phyloP scores from a whole-genome alignment of 1,140 invertebrate species.

The Cheumatopsyche charites region DNA sequence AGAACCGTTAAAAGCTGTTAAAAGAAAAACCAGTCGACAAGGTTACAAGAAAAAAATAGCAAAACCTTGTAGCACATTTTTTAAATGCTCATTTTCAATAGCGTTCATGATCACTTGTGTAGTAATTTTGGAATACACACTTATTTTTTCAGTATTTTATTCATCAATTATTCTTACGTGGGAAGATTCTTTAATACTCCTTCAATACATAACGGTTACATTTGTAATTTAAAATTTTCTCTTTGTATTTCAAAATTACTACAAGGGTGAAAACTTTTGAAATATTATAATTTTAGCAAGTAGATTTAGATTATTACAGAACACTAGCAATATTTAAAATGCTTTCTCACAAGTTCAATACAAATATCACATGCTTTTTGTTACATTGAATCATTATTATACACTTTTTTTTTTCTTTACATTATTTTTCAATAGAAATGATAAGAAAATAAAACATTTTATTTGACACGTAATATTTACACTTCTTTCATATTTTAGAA shows the following conservation, averaged over 20 bases:
- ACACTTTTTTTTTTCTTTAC: neutral
- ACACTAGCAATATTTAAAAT: neutral
- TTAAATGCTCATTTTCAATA: constrained; percentile 7
- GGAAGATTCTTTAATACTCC: too few relatives aligned
- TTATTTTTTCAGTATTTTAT: neutral
- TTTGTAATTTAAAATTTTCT: too few relatives aligned
- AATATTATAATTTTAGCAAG: neutral
- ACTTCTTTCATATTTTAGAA: too few relatives aligned
- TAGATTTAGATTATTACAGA: neutral
- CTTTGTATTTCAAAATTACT: too few relatives aligned
- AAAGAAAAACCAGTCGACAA: constrained; percentile 68
- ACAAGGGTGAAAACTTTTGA: neutral
- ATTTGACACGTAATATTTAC: too few relatives aligned
- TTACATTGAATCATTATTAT: too few relatives aligned
- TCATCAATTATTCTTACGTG: neutral
- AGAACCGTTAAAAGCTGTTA: constrained; percentile 70
- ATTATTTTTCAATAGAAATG: neutral
- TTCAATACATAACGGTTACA: too few relatives aligned
- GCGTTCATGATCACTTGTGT: neutral
- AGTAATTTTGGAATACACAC: neutral
- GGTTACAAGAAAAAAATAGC: constrained; percentile 53
- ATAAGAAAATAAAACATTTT: too few relatives aligned
- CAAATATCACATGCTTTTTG: neutral
- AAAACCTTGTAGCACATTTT: constrained; percentile 39
- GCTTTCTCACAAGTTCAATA: neutral